Percentiles rank a stretch among this genome's conserved stretches.
Evolutionary conservation across 2,797 vertebrate genomes (phyloP).

Genomic region (Triplophysa yarkandensis): DNA sequence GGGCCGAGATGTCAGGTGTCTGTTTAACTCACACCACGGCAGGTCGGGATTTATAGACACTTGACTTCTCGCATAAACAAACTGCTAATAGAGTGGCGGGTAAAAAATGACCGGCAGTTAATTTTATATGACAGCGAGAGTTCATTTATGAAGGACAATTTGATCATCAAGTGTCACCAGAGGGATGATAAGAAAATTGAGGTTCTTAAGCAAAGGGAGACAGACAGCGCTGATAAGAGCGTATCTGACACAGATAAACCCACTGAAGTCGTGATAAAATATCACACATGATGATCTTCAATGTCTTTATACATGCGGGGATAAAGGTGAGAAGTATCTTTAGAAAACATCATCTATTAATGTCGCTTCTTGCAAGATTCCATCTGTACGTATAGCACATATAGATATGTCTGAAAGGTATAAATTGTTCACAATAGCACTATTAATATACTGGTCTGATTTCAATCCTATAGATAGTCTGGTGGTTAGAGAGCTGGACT

Average conservation of each 20-base stretch:
- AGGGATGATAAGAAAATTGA: constrained; percentile 3
- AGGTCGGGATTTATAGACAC: constrained; percentile 31
- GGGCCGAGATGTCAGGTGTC: constrained; percentile 10
- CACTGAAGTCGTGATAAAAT: not conserved
- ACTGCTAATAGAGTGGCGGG: constrained; percentile 23
- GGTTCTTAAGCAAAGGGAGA: not conserved
- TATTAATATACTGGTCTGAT: too few relatives aligned
- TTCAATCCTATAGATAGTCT: too few relatives aligned
- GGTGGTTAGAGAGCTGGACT: too few relatives aligned
- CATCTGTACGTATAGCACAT: too few relatives aligned
- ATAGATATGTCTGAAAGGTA: too few relatives aligned
- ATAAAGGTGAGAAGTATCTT: too few relatives aligned
- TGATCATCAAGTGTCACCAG: constrained; percentile 31
- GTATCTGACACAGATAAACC: not conserved
- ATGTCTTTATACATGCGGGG: not conserved
- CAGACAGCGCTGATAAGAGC: not conserved
- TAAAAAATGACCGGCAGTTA: constrained; percentile 26
- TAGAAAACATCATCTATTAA: too few relatives aligned
- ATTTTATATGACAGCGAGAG: constrained; percentile 40
- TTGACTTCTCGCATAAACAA: constrained; percentile 17
- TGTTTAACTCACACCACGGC: not conserved
- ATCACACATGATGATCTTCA: not conserved
- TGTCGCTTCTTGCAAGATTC: too few relatives aligned
- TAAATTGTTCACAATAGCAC: too few relatives aligned
- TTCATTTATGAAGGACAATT: constrained; percentile 31